phyloP scores from a whole-genome alignment of 2,113 vertebrate species.

The Larimichthys polyactis region DNA sequence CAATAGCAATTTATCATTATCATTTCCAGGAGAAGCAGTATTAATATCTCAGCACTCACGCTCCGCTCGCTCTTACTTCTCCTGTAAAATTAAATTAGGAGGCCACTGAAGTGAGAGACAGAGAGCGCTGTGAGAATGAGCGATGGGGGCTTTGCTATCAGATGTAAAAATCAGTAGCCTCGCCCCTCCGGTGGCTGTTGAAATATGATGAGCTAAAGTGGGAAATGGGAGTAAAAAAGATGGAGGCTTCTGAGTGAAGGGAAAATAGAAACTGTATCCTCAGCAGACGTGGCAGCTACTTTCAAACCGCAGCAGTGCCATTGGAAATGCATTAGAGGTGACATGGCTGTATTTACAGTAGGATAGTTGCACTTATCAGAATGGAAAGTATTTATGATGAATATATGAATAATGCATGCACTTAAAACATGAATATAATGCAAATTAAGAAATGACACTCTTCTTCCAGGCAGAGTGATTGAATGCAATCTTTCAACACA shows the following conservation, averaged over 20 bases:
- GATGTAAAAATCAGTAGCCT: constrained; percentile 73
- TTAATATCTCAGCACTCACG: constrained; percentile 72
- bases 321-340: constrained; percentile 68
- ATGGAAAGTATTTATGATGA: constrained; percentile 49
- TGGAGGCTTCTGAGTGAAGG: constrained; percentile 45
- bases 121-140: constrained; percentile 65
- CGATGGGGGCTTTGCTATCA: constrained; percentile 73
- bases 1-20: constrained; percentile 70
- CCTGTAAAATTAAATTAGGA: constrained; percentile 76
- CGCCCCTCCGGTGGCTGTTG: constrained; percentile 63
- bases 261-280: constrained; percentile 65
- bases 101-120: constrained; percentile 69
- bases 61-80: constrained; percentile 65
- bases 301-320: constrained; percentile 54
- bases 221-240: constrained; percentile 57
- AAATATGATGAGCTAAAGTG: constrained; percentile 78
- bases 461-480: constrained; percentile 13
- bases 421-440: constrained; percentile 42
- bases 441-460: constrained; percentile 27
- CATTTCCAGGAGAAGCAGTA: constrained; percentile 66
- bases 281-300: constrained; percentile 57
- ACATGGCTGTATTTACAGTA: constrained; percentile 60
- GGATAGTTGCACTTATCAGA: constrained; percentile 49
- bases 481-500: constrained; percentile 14
- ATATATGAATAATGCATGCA: constrained; percentile 57